Evolutionary conservation across 2,113 vertebrate species (phyloP).

Genomic region (Pedionomus torquatus): DNA sequence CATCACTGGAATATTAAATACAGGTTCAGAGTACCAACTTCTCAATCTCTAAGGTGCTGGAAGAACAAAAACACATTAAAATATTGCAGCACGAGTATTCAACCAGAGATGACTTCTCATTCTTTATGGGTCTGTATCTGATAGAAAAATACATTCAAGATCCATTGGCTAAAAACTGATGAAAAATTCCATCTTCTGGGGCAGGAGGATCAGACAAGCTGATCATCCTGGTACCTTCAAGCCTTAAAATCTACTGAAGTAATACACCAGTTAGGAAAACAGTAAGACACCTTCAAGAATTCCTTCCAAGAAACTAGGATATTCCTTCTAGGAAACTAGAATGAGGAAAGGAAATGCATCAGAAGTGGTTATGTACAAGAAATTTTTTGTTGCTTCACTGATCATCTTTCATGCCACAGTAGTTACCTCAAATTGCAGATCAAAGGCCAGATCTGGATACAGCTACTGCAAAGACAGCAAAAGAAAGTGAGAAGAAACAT

Average conservation of each 20-base stretch:
- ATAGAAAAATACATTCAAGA: background rate
- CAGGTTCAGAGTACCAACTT: background rate
- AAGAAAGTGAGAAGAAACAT: background rate
- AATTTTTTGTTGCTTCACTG: background rate
- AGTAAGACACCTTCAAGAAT: background rate
- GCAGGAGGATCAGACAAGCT: background rate
- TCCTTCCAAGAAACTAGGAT: background rate
- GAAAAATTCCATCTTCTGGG: background rate
- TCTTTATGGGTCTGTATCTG: background rate
- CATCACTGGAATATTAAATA: background rate
- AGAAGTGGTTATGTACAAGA: background rate
- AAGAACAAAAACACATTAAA: background rate
- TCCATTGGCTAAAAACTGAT: background rate
- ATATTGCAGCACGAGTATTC: background rate
- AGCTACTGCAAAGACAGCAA: background rate
- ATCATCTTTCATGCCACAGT: background rate
- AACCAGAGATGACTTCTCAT: background rate
- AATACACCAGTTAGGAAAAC: background rate
- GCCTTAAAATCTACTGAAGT: background rate
- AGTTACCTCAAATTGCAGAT: background rate
- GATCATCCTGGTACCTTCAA: background rate
- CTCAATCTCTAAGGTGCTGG: background rate
- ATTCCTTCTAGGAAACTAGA: background rate
- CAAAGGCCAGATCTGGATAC: background rate
- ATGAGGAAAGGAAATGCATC: background rate